A percentile compares a stretch with the other conserved stretches of the same genome.
Conservation (phyloP, 2,888 invertebrate species). For the Aleiodes leptofemur region DNA sequence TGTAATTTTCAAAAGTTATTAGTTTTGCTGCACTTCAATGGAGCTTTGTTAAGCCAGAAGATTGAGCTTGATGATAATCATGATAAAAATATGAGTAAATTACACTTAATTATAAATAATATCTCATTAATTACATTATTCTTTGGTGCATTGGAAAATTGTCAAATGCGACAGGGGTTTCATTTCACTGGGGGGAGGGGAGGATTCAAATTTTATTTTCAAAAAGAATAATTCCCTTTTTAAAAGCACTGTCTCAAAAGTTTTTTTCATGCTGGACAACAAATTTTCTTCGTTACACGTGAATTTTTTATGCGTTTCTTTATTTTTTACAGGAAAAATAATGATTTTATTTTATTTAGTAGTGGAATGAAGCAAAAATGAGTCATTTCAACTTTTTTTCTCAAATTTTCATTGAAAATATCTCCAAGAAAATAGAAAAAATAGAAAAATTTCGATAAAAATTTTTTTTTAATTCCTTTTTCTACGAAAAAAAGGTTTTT, state of each 20-base stretch:
- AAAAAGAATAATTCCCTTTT: background rate
- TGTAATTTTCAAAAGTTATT: constrained; percentile 5
- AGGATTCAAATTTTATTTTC: background rate
- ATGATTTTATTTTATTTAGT: too few species aligned
- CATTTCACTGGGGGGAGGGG: background rate
- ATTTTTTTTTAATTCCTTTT: too few species aligned
- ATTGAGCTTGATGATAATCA: background rate
- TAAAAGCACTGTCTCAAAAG: background rate
- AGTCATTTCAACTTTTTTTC: too few species aligned
- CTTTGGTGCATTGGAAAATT: background rate
- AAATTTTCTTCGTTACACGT: constrained; percentile 10
- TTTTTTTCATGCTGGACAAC: constrained; percentile 13
- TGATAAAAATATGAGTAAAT: background rate
- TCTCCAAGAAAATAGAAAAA: too few species aligned
- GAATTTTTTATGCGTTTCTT: background rate
- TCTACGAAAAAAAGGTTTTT: too few species aligned
- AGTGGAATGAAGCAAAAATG: too few species aligned
- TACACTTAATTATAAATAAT: background rate
- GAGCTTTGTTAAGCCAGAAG: too few species aligned
- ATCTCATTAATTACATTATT: background rate
- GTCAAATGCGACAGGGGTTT: constrained; percentile 20
- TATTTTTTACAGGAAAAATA: too few species aligned
- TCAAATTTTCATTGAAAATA: too few species aligned
- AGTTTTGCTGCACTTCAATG: too few species aligned
- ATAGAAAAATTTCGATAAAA: too few species aligned